Conservation (phyloP, 2,113 vertebrate genomes). For the Seriola aureovittata region DNA sequence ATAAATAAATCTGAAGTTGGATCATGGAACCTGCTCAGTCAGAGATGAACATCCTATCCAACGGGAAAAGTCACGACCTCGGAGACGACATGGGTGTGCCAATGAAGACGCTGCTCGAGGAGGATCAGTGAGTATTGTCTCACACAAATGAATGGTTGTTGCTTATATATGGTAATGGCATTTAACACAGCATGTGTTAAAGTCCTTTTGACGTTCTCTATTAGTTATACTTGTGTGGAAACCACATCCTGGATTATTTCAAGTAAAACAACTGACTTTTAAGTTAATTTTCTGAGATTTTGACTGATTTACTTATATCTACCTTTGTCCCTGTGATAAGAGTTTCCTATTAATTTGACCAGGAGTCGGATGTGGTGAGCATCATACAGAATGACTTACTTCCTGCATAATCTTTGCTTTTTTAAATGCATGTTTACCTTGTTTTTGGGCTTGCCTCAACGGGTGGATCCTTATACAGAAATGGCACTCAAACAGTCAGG, state of each 20-base stretch:
- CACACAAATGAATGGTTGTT: not conserved
- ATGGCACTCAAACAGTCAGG: constrained; percentile 79
- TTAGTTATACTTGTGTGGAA: constrained; percentile 45
- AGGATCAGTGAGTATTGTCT: constrained; percentile 83
- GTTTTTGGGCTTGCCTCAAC: constrained; percentile 69
- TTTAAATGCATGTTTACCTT: constrained; percentile 82
- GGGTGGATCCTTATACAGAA: constrained; percentile 78
- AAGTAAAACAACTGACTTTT: not conserved
- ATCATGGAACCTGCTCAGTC: constrained; percentile 82
- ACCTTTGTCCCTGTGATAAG: not conserved
- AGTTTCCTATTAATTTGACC: constrained; percentile 5
- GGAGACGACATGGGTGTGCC: constrained; percentile 73
- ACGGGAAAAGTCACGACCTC: constrained; percentile 80
- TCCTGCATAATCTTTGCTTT: constrained; percentile 40
- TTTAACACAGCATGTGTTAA: constrained; percentile 55
- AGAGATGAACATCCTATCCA: constrained; percentile 84
- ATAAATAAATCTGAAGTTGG: constrained; percentile 10
- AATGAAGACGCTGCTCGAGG: constrained; percentile 79
- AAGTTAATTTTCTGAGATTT: not conserved
- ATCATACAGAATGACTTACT: constrained; percentile 49
- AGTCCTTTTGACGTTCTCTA: not conserved
- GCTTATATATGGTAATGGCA: not conserved
- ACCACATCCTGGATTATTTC: constrained; percentile 20
- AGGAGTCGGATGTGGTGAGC: constrained; percentile 1
- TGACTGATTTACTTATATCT: not conserved